phyloP scores from a whole-genome alignment of 2,113 vertebrate genomes.

The Oreochromis aureus region DNA sequence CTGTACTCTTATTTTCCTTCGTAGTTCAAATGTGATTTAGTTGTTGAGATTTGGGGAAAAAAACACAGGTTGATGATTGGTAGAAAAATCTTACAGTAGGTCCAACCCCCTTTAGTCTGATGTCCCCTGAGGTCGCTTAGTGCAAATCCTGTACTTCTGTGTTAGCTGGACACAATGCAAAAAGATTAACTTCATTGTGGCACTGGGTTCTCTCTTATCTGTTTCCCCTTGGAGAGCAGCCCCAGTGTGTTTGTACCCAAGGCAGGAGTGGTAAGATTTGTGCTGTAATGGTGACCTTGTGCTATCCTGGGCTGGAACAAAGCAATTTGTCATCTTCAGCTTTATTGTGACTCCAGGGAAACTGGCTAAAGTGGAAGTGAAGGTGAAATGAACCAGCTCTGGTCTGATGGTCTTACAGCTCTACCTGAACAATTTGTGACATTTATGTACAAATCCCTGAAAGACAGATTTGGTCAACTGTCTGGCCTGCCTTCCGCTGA shows the following conservation, averaged over 20 bases:
- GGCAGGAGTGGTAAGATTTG: constrained; percentile 13
- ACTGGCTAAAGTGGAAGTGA: constrained; percentile 18
- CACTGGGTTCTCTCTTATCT: constrained; percentile 1
- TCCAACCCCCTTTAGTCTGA: background rate
- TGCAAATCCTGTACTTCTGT: constrained; percentile 1
- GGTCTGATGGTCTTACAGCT: background rate
- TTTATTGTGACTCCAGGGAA: constrained; percentile 42
- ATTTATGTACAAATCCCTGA: background rate
- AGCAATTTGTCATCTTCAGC: constrained; percentile 49
- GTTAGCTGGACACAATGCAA: background rate
- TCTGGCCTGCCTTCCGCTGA: background rate
- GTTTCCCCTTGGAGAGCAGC: constrained; percentile 19
- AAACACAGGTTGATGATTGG: background rate
- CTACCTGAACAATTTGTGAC: background rate
- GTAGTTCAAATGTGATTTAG: background rate
- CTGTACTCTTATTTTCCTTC: background rate
- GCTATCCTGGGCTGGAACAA: constrained; percentile 18
- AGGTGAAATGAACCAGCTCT: constrained; percentile 8
- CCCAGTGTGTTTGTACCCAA: constrained; percentile 14
- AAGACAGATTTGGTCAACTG: background rate
- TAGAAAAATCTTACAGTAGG: background rate
- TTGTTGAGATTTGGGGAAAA: background rate
- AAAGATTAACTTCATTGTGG: constrained; percentile 12
- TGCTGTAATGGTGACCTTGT: constrained; percentile 45
- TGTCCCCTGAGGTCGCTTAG: constrained; percentile 19